Conservation (phyloP, 2,888 invertebrate species). For the Ptilodon capucinus region DNA sequence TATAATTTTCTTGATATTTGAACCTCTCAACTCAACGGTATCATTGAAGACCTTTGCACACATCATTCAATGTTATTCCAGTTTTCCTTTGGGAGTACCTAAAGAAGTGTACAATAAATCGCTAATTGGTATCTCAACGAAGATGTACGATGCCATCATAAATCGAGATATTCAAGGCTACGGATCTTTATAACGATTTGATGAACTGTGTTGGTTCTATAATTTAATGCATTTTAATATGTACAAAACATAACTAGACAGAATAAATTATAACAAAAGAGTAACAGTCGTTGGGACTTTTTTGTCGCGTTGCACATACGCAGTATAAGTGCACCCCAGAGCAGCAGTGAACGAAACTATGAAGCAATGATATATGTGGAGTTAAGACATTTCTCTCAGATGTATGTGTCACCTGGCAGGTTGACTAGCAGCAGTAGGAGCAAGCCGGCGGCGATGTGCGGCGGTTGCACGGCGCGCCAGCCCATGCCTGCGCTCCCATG, state of each 20-base stretch:
- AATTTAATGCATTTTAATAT: too few species aligned
- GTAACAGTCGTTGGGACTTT: too few species aligned
- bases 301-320: too few species aligned
- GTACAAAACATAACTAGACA: too few species aligned
- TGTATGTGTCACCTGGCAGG: slow-evolving; percentile 63
- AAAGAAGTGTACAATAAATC: not conserved
- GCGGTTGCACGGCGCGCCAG: slow-evolving; percentile 93
- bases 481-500: slow-evolving; percentile 96
- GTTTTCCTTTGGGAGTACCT: not conserved
- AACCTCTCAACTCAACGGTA: not conserved
- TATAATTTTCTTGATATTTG: not conserved
- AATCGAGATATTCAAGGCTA: too few species aligned
- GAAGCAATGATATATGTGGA: not conserved
- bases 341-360: too few species aligned
- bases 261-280: too few species aligned
- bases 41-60: not conserved
- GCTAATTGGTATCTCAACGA: not conserved
- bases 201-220: too few species aligned
- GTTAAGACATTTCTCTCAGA: not conserved
- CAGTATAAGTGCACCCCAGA: too few species aligned
- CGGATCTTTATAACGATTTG: too few species aligned
- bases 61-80: not conserved
- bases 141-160: not conserved
- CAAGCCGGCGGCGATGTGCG: slow-evolving; percentile 85
- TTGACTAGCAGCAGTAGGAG: slow-evolving; percentile 79